phyloP scores from a whole-genome alignment of 1,140 invertebrate genomes.

The Saccostrea cuccullata region DNA sequence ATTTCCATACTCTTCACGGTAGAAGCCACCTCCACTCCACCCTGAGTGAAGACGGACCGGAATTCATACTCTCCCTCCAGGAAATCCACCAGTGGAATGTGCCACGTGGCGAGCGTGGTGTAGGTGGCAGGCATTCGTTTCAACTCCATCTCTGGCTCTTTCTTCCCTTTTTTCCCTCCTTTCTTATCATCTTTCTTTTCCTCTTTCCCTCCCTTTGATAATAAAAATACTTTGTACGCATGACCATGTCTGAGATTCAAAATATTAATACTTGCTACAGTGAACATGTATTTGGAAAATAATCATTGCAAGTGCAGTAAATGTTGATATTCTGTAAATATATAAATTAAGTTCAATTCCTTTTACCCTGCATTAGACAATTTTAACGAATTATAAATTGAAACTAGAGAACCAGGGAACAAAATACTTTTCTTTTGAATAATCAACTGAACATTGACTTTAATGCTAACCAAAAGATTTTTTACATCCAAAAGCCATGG shows the following conservation, averaged over 20 bases:
- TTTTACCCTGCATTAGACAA: no score
- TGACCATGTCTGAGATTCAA: no score
- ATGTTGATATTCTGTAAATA: no score
- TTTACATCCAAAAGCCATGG: not conserved
- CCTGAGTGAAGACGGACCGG: slow-evolving; percentile 63
- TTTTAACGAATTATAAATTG: no score
- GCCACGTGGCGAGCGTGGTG: slow-evolving; percentile 71
- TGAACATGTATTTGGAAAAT: no score
- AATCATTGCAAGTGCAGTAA: no score
- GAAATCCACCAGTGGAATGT: slow-evolving; percentile 72
- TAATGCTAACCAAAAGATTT: not conserved
- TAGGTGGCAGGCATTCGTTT: slow-evolving; percentile 68
- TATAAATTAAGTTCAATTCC: no score
- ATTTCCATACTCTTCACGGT: slow-evolving; percentile 60
- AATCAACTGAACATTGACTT: not conserved
- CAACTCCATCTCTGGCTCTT: slow-evolving; percentile 70
- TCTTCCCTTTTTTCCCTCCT: slow-evolving; percentile 71
- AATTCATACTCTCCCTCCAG: slow-evolving; percentile 72
- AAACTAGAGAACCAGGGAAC: no score
- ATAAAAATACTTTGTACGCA: slow-evolving; percentile 15
- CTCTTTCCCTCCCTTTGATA: slow-evolving; percentile 22
- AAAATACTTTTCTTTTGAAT: no score
- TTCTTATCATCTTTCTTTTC: slow-evolving; percentile 60
- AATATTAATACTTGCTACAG: no score
- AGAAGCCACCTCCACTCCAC: slow-evolving; percentile 60